Conservation (phyloP, 1,140 invertebrate species). For the Pararge aegeria region DNA sequence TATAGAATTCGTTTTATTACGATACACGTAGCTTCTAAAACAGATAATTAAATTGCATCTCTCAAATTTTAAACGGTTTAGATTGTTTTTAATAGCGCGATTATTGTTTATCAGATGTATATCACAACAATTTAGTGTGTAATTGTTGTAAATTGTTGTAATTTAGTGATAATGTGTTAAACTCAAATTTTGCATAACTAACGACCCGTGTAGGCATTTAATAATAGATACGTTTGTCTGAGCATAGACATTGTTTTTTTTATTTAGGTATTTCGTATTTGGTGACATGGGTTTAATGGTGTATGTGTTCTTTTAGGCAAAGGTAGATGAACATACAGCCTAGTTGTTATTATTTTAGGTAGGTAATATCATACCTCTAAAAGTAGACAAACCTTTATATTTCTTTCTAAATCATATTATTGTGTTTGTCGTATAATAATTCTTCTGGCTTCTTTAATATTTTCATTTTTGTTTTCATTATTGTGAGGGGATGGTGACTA, state of each 20-base stretch:
- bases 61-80: slow-evolving; percentile 1
- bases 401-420: too few relatives aligned
- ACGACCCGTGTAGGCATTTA: neutral
- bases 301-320: neutral
- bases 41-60: neutral
- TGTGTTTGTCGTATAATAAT: too few relatives aligned
- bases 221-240: slow-evolving; percentile 10
- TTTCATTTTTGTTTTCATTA: too few relatives aligned
- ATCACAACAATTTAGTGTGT: slow-evolving; percentile 8
- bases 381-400: too few relatives aligned
- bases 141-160: neutral
- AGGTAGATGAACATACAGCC: too few relatives aligned
- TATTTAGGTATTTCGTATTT: neutral
- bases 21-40: too few relatives aligned
- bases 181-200: slow-evolving; percentile 11
- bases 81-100: slow-evolving; percentile 1
- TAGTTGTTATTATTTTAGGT: too few relatives aligned
- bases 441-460: too few relatives aligned
- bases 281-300: neutral
- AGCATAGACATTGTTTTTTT: slow-evolving; percentile 9
- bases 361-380: too few relatives aligned
- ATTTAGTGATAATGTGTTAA: slow-evolving; percentile 1
- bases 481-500: too few relatives aligned
- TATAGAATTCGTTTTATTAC: too few relatives aligned
- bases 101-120: slow-evolving; percentile 11